Evolutionary conservation across 2,797 vertebrate genomes (phyloP), one percentile per base, ranked within the genome.

Genomic region (Anomalospiza imberbis): DNA sequence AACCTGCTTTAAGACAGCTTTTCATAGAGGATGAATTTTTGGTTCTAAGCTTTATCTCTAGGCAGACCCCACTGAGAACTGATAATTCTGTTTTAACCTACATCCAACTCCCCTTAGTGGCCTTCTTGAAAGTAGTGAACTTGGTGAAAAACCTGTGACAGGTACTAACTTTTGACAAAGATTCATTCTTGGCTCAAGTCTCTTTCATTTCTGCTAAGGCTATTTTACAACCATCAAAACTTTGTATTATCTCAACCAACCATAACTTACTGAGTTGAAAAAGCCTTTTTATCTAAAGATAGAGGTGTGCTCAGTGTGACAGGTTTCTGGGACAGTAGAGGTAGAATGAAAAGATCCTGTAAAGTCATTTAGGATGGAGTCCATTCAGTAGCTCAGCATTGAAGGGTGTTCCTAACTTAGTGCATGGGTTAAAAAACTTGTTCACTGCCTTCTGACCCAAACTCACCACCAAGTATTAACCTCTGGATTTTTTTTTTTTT

Each of bases 221-320:
- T 85, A 70, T 85, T 92, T 88, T 74, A 83, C 10, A 6, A 26
- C 73, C 83, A 75, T 81, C 82, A 92, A 89, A 95, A 68, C 44
- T 48, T 72, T 73, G 29, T 79, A 86, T 75, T 91, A 93, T 80
- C 82, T 92, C 66, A 83, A 65, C 66, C 55, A 36, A 66, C 73
- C 89, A 86, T 87, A 91, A 57, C 76, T 84, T 78, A 60, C 87
- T 90, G 92, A 88, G 85, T 58, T 92, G 67, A 95, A 92, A 92
- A 92, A 81, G 28, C 12, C 32, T 74, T 93, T 95, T 85, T 66
- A 88, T 92, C 92, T 91, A 78, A 93, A 96, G 85, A 92, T 45
- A 96, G 86, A 91, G 70, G 44, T 42, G 54, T 62, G 44, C 51
- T 91, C 72, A 72, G 54, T 26, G 47, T 78, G 93, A 89, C 87